Evolutionary conservation across 2,797 vertebrate genomes (phyloP), one percentile per base, ranked within the genome.

Genomic region (Melanotaenia boesemani): DNA sequence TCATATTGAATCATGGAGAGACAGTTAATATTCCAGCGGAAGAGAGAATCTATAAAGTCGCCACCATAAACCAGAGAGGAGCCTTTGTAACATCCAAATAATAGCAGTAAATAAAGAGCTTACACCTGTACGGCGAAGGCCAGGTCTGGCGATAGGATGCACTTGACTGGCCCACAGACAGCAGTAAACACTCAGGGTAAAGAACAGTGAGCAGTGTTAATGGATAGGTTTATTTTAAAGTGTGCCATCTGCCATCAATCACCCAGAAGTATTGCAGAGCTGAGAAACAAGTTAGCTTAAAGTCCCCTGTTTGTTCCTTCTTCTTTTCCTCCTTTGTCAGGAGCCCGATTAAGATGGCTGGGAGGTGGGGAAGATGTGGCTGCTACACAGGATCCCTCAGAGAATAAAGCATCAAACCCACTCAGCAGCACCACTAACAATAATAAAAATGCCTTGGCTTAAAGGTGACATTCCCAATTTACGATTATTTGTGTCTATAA

Each of bases 401-500:
- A 97, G 97, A 96, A 96, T 96, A 96, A 96, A 96, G 95, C 96
- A 97, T 97, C 96, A 97, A 95, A 96, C 95, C 95, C 97, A 96
- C 95, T 98, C 96, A 96, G 96, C 96, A 96, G 95, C 96, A 95
- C 95, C 95, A 95, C 97, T 97, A 97, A 97, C 96, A 97, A 97
- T 97, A 98, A 98, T 98, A 99, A 98, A 98, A 99, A 97, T 95
- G 96, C 95, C 96, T 94, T 85, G 95, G 97, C 96, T 97, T 97
- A 97, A 98, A 98, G 97, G 97, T 99, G 97, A 99, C 97, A 98
- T 98, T 97, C 96, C 95, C 95, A 98, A 98, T 99, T 98, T 98
- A 99, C 96, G 97, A 97, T 98, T 98, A 98, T 99, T 99, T 98
- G 97, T 98, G 97, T 97, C 97, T 97, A 98, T 98, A 99, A 99